Evolutionary conservation across 53 echinoderm and acorn worm genomes (phyloP).

Genomic region (Astropecten irregularis): DNA sequence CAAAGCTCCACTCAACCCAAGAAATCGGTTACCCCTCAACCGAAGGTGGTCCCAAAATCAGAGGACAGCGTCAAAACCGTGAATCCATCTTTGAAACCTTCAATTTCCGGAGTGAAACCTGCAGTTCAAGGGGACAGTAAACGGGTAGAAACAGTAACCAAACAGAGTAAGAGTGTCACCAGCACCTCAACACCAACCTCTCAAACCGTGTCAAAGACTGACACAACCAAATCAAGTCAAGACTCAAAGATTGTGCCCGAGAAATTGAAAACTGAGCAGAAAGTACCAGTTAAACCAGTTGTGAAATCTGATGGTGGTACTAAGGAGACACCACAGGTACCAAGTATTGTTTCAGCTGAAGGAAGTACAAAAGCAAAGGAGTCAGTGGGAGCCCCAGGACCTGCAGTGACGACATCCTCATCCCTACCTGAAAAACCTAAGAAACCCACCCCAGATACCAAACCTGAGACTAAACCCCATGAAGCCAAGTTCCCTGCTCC

Average conservation of each 20-base stretch:
- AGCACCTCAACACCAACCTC: not conserved
- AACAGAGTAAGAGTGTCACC: not conserved
- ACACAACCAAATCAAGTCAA: conserved; percentile 20
- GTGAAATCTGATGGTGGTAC: conserved; percentile 29
- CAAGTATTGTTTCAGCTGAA: conserved; percentile 14
- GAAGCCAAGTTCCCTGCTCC: conserved; percentile 43
- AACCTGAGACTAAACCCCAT: conserved; percentile 4
- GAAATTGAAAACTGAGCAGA: conserved; percentile 29
- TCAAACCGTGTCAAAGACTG: conserved; percentile 21
- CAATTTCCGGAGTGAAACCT: not conserved
- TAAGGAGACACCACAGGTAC: conserved; percentile 24
- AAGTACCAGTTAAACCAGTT: not conserved
- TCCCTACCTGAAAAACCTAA: conserved; percentile 21
- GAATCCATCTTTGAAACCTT: conserved; percentile 1
- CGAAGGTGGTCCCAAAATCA: conserved; percentile 2
- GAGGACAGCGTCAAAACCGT: conserved; percentile 17
- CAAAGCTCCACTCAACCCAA: conserved; percentile 33
- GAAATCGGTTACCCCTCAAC: not conserved
- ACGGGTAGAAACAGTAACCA: conserved; percentile 7
- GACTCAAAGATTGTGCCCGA: conserved; percentile 16
- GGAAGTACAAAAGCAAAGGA: conserved; percentile 16
- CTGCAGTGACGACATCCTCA: not conserved
- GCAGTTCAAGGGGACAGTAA: conserved; percentile 11
- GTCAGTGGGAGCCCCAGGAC: not conserved
- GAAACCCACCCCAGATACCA: not conserved